Conservation (phyloP, 2,797 vertebrate species). For the Syndactyla subalaris region DNA sequence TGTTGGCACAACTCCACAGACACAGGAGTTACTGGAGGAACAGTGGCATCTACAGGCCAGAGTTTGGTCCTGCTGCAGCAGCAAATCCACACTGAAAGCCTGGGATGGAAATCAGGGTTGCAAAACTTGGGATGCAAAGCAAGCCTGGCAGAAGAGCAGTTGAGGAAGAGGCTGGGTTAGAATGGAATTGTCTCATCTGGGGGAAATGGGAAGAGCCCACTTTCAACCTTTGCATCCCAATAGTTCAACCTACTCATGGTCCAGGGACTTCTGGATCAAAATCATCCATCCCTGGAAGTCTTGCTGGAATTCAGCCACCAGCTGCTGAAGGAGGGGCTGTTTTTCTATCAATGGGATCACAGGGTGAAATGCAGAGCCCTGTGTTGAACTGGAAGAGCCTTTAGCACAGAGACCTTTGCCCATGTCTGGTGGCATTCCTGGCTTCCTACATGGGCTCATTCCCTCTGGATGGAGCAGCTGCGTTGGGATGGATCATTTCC, state of each 20-base stretch:
- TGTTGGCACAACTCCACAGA: neutral
- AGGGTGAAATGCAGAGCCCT: neutral
- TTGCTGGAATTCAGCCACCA: neutral
- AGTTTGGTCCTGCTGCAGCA: neutral
- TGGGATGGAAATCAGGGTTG: neutral
- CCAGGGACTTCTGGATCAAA: neutral
- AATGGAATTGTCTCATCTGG: neutral
- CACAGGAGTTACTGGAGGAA: neutral
- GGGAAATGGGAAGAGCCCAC: neutral
- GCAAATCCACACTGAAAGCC: neutral
- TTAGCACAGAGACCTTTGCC: neutral
- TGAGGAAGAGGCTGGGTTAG: neutral
- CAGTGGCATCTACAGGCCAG: slow-evolving; percentile 41
- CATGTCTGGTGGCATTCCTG: neutral
- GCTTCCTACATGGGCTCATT: neutral
- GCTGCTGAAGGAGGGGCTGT: neutral
- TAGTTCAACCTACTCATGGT: neutral
- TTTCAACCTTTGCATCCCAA: neutral
- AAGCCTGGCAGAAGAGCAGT: neutral
- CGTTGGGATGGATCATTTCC: neutral
- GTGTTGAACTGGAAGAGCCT: neutral
- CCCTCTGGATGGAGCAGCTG: neutral
- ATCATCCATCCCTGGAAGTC: neutral
- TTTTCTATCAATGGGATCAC: neutral
- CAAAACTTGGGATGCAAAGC: neutral